These are phyloP conservation scores for Atrina japonica DNA, from an alignment of 2,888 invertebrate genomes.

Conservation along the genomic window DNA sequence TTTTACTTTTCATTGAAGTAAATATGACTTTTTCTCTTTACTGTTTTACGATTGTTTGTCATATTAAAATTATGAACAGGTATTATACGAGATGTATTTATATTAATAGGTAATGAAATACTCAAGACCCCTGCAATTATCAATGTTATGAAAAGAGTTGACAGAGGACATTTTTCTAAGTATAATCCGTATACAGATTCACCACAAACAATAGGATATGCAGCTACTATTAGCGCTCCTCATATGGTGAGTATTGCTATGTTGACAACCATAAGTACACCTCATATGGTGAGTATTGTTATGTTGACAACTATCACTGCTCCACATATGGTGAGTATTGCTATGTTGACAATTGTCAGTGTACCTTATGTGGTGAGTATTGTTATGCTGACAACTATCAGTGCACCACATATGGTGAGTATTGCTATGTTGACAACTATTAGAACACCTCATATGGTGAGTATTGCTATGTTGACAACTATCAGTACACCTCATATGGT, in stretches of 20 bases:
- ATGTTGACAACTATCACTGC: conserved; percentile 83
- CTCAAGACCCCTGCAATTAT: conserved; percentile 73
- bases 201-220: conserved; percentile 90
- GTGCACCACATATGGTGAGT: conserved; percentile 81
- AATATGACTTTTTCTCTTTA: too few relatives aligned
- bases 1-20: too few relatives aligned
- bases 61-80: too few relatives aligned
- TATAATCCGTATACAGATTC: conserved; percentile 78
- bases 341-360: conserved; percentile 82
- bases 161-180: conserved; percentile 76
- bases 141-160: conserved; percentile 78
- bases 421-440: conserved; percentile 82
- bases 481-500: conserved; percentile 81
- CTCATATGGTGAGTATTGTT: conserved; percentile 78
- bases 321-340: conserved; percentile 79
- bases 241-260: conserved; percentile 78
- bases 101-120: conserved; percentile 80
- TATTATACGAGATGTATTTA: too few relatives aligned
- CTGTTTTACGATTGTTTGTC: too few relatives aligned
- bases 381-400: conserved; percentile 82
- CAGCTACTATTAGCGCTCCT: conserved; percentile 85
- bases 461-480: conserved; percentile 81
- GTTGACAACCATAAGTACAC: conserved; percentile 83
- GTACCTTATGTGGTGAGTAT: conserved; percentile 80
- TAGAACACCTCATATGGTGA: conserved; percentile 81